phyloP scores from a whole-genome alignment of 2,888 invertebrate species.

The Eilema depressum region DNA sequence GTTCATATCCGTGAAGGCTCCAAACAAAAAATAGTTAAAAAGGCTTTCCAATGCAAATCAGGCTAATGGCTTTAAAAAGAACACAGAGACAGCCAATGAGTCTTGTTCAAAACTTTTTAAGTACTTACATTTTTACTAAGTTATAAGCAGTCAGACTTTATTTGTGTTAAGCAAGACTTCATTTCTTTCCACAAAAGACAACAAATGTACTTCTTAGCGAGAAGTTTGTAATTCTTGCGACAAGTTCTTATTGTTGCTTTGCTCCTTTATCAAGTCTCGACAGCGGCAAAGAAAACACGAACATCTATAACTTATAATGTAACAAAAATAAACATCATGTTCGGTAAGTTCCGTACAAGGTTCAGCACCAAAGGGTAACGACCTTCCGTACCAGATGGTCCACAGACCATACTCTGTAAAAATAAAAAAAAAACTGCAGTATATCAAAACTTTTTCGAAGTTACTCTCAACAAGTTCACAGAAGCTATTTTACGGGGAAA shows the following conservation, averaged over 20 bases:
- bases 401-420: slow-evolving; percentile 32
- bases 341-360: slow-evolving; percentile 29
- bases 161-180: neutral
- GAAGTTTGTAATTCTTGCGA: slow-evolving; percentile 16
- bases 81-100: neutral
- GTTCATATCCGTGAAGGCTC: neutral
- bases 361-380: slow-evolving; percentile 37
- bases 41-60: neutral
- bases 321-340: slow-evolving; percentile 44
- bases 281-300: slow-evolving; percentile 16
- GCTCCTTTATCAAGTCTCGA: slow-evolving; percentile 14
- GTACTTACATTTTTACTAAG: neutral
- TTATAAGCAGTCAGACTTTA: slow-evolving; percentile 2
- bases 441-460: slow-evolving; percentile 53
- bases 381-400: slow-evolving; percentile 45
- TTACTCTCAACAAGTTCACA: slow-evolving; percentile 40
- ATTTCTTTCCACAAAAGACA: slow-evolving; percentile 3
- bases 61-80: neutral
- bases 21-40: neutral
- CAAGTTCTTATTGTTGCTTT: slow-evolving; percentile 15
- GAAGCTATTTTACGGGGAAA: slow-evolving; percentile 38
- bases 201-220: neutral
- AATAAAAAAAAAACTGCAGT: slow-evolving; percentile 52
- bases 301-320: slow-evolving; percentile 32
- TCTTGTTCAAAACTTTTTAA: neutral